phyloP scores from a whole-genome alignment of 2,888 invertebrate species.

The Tetragnatha montana region DNA sequence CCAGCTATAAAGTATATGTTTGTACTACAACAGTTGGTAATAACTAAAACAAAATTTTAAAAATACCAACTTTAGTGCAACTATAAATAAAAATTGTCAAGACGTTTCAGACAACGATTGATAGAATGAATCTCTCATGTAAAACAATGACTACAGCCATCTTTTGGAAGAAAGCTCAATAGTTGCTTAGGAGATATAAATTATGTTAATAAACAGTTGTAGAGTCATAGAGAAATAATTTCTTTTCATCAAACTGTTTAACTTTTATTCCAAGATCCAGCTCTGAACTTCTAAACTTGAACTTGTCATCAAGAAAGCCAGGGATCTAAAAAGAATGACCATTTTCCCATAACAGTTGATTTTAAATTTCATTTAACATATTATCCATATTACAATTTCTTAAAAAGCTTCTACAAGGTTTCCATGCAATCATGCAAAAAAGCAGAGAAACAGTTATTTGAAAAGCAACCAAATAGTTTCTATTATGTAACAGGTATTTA shows the following conservation, averaged over 20 bases:
- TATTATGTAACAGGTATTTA: neutral
- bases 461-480: neutral
- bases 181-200: conserved; percentile 1
- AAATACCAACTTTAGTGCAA: neutral
- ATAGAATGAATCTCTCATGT: neutral
- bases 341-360: neutral
- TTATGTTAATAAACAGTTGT: conserved; percentile 52
- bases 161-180: neutral
- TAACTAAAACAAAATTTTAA: neutral
- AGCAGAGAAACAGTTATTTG: neutral
- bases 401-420: neutral
- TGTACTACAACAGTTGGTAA: neutral
- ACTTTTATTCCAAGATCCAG: conserved; percentile 52
- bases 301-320: conserved; percentile 67
- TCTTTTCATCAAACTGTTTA: conserved; percentile 60
- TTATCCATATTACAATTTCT: neutral
- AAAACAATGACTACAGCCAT: neutral
- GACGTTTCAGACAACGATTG: neutral
- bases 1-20: neutral
- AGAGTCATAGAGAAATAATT: conserved; percentile 57
- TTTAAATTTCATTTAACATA: neutral
- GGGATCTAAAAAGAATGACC: conserved; percentile 57
- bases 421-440: conserved; percentile 40
- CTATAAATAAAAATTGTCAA: neutral
- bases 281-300: conserved; percentile 75